Conservation (phyloP, 2,113 vertebrate species). For the Elachura formosa region DNA sequence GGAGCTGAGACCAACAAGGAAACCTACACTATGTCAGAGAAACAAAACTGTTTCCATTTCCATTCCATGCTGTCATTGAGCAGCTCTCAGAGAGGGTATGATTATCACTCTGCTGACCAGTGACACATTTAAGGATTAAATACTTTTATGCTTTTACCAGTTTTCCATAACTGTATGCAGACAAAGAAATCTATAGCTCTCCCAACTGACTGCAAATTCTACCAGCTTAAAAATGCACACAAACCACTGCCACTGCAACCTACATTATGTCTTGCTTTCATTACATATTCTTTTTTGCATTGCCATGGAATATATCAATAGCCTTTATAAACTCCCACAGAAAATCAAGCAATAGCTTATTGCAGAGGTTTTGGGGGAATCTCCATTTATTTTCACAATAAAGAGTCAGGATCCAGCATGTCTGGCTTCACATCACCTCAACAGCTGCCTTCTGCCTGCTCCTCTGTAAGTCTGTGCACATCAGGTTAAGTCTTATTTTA, state of each 20-base stretch:
- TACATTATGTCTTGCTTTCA: constrained; percentile 36
- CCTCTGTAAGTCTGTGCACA: not conserved
- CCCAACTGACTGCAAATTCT: constrained; percentile 29
- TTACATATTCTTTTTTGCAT: constrained; percentile 47
- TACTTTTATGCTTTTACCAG: constrained; percentile 32
- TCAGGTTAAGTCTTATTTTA: not conserved
- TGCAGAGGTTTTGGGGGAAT: constrained; percentile 23
- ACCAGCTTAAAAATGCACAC: constrained; percentile 54
- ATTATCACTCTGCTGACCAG: not conserved
- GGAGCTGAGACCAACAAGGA: not conserved
- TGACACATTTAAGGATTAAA: constrained; percentile 53
- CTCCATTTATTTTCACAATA: constrained; percentile 34
- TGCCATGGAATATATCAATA: constrained; percentile 9
- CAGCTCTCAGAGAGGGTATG: not conserved
- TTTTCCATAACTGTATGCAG: not conserved
- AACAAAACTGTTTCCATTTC: not conserved
- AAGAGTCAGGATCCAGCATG: not conserved
- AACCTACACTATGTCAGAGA: rapidly evolving
- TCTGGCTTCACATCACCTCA: not conserved
- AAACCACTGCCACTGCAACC: not conserved
- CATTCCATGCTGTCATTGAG: not conserved
- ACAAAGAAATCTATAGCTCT: constrained; percentile 24
- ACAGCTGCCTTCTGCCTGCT: not conserved
- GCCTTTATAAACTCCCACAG: not conserved
- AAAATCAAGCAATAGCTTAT: constrained; percentile 35